A percentile compares a stretch with the other conserved stretches of the same genome.
Evolutionary conservation across 2,797 vertebrate species (phyloP).

Genomic region (Premnoplex brunnescens): DNA sequence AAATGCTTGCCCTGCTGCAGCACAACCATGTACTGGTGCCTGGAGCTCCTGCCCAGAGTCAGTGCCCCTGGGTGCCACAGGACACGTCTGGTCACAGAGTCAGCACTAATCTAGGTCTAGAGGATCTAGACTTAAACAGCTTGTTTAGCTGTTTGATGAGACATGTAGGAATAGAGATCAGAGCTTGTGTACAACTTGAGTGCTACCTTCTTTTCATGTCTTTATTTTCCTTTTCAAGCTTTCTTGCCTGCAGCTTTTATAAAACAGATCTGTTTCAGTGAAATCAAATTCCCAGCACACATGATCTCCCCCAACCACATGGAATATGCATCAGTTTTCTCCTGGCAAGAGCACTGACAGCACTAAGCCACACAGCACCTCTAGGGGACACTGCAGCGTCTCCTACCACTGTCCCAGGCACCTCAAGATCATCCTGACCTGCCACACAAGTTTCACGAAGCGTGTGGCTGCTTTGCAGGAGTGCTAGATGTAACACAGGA

Average conservation of each 20-base stretch:
- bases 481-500: not conserved
- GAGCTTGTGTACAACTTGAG: not conserved
- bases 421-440: not conserved
- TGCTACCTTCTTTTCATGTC: not conserved
- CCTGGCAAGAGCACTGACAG: not conserved
- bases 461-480: not conserved
- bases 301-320: accelerated
- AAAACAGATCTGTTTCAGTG: not conserved
- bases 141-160: not conserved
- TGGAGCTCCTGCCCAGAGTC: not conserved
- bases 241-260: not conserved
- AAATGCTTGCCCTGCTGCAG: accelerated
- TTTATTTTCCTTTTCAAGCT: not conserved
- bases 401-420: not conserved
- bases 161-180: not conserved
- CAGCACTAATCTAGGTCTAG: not conserved
- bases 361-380: not conserved
- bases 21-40: not conserved
- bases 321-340: not conserved
- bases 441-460: accelerated
- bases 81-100: not conserved
- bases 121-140: not conserved
- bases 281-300: not conserved
- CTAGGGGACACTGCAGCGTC: not conserved
- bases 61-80: not conserved